Evolutionary conservation across 2,797 vertebrate species (phyloP).

Genomic region (Cirrhinus molitorella): DNA sequence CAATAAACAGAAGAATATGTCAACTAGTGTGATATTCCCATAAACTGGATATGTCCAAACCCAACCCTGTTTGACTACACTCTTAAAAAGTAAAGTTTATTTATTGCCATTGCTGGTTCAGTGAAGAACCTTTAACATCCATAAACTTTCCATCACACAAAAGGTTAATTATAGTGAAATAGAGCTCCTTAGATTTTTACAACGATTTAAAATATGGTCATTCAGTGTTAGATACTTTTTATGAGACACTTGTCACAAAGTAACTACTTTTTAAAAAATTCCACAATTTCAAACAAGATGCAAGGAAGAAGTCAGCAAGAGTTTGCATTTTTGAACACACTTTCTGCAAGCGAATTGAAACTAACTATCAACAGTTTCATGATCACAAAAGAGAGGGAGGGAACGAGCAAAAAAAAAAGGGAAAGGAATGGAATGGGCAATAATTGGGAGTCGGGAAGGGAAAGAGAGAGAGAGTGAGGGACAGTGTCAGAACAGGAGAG

Average conservation of each 20-base stretch:
- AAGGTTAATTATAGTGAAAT: background rate
- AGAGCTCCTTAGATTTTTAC: background rate
- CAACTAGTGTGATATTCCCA: background rate
- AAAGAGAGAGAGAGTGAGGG: background rate
- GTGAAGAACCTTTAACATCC: background rate
- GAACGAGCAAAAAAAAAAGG: slow-evolving; percentile 56
- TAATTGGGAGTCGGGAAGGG: slow-evolving; percentile 31
- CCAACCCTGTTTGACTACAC: background rate
- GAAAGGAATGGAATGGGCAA: slow-evolving; percentile 30
- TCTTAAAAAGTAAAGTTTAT: no score
- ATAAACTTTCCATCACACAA: background rate
- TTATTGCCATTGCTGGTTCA: no score
- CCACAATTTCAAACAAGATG: slow-evolving; percentile 27
- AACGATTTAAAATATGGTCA: background rate
- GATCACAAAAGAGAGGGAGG: slow-evolving; percentile 81
- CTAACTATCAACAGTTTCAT: slow-evolving; percentile 89
- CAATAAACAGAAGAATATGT: background rate
- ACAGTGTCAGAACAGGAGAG: slow-evolving; percentile 38
- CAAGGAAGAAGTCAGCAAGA: slow-evolving; percentile 38
- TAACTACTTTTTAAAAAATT: background rate
- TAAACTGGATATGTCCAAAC: background rate
- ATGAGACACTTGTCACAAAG: no score
- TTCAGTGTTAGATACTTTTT: no score
- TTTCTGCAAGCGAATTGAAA: slow-evolving; percentile 83
- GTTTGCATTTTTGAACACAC: slow-evolving; percentile 30